Percentiles rank a stretch among this genome's conserved stretches.
Evolutionary conservation across 2,113 vertebrate species (phyloP).

Genomic region (Sceloporus tristichus): DNA sequence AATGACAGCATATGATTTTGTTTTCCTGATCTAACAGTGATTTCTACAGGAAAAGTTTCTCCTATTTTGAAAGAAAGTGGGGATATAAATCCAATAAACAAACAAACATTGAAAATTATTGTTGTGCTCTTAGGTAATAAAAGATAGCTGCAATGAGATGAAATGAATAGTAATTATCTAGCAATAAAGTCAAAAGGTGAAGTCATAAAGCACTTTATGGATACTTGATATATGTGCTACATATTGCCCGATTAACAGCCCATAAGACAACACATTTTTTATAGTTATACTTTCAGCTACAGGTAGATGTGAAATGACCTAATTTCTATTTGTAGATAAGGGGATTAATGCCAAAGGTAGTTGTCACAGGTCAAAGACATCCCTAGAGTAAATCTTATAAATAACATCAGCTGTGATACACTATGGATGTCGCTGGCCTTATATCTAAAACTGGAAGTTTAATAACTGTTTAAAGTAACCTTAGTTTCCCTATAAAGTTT

Average conservation of each 20-base stretch:
- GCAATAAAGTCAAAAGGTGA: background rate
- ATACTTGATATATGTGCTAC: background rate
- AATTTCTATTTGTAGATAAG: conserved; percentile 45
- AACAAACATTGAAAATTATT: background rate
- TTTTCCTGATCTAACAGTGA: background rate
- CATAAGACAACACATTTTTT: background rate
- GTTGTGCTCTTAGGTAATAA: background rate
- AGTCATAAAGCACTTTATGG: background rate
- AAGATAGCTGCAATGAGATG: background rate
- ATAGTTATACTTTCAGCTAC: conserved; percentile 30
- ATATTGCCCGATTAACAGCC: background rate
- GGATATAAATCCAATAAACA: too few relatives aligned
- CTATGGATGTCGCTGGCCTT: conserved; percentile 21
- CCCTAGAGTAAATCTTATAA: conserved; percentile 50
- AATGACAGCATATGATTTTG: too few relatives aligned
- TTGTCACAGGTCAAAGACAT: conserved; percentile 37
- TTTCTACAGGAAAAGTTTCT: background rate
- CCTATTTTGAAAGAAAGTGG: background rate
- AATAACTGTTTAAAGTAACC: background rate
- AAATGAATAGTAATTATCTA: conserved; percentile 13
- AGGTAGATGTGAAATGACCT: conserved; percentile 41
- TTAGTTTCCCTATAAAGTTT: background rate
- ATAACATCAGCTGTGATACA: conserved; percentile 40
- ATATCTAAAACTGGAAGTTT: conserved; percentile 57
- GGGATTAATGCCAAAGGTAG: conserved; percentile 64